Evolutionary conservation across 2,888 invertebrate species (phyloP), one percentile per base, ranked within the genome.

Genomic region (Thereva nobilitata): DNA sequence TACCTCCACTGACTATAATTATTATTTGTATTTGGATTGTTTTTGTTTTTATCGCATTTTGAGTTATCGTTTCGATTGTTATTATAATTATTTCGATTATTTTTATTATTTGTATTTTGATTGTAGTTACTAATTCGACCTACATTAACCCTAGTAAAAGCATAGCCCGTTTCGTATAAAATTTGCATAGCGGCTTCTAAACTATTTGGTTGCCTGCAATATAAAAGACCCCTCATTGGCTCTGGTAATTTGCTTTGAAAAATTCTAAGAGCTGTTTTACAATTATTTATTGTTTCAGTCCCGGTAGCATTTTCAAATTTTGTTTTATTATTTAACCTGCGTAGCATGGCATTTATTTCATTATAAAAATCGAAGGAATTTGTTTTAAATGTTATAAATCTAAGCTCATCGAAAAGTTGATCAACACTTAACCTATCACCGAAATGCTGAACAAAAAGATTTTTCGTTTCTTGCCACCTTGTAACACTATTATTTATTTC

Each of bases 161-260:
- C 12, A n/a, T 49, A 49, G 5, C 49, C 49, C n/a, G 49, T 49
- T 49, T 38, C 5, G 5, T 38, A n/a, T 40, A 10, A 40, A 4
- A 54, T 54, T 54, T 54, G 54, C n/a, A 54, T 54, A 4, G 38
- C 54, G 12, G 40, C 38, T 54, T 54, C 54, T 54, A 54, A 54
- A n/a, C n/a, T 54, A 38, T 54, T 38, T 10, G 54, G 54, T 37
- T 37, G 6, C n/a, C 49, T 49, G n/a, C 8, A 7, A 12, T 10
- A 12, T 10, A 49, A 12, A 10, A 49, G 8, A 10, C 49, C 49
- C n/a, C n/a, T 49, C 49, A 49, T 49, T 49, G 49, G 49, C 49
- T 49, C 49, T 10, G 49, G 49, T 10, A 49, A 6, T 49, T 49
- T 49, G 12, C 12, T 7, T 7, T 7, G 5, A 49, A 49, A 49